phyloP scores from a whole-genome alignment of 2,797 vertebrate species.

The Melopsittacus undulatus region DNA sequence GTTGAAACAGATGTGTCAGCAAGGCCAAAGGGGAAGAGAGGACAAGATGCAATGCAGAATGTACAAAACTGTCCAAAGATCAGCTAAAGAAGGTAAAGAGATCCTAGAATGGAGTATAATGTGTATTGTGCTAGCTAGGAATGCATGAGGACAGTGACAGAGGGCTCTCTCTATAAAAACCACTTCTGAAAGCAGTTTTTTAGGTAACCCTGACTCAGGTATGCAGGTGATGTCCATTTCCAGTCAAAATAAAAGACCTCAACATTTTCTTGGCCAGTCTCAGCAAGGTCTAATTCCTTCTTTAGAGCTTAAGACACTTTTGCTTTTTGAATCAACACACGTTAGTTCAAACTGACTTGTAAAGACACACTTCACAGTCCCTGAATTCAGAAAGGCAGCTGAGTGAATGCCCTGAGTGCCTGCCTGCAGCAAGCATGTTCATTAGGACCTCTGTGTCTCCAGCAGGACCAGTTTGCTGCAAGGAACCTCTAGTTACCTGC shows the following conservation, averaged over 20 bases:
- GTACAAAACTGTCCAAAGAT: not conserved
- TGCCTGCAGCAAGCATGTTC: not conserved
- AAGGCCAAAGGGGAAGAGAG: not conserved
- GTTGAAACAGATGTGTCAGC: not conserved
- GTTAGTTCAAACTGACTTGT: fast-evolving
- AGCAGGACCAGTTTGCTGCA: not conserved
- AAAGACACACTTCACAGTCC: fast-evolving
- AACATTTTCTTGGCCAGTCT: not conserved
- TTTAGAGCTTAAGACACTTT: not conserved
- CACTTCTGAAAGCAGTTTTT: not conserved
- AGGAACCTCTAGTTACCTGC: not conserved
- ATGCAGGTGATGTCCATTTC: not conserved
- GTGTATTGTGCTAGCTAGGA: not conserved
- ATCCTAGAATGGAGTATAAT: not conserved
- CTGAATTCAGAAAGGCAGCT: not conserved
- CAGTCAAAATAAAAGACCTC: not conserved
- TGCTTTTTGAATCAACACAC: not conserved
- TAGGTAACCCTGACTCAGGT: not conserved
- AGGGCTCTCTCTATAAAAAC: not conserved
- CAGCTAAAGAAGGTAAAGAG: not conserved
- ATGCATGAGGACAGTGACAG: not conserved
- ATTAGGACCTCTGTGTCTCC: fast-evolving
- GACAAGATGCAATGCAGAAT: not conserved
- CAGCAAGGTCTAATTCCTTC: not conserved
- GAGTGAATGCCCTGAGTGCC: not conserved